Evolutionary conservation across 2,888 invertebrate species (phyloP).

Genomic region (Aspidapion aeneum): DNA sequence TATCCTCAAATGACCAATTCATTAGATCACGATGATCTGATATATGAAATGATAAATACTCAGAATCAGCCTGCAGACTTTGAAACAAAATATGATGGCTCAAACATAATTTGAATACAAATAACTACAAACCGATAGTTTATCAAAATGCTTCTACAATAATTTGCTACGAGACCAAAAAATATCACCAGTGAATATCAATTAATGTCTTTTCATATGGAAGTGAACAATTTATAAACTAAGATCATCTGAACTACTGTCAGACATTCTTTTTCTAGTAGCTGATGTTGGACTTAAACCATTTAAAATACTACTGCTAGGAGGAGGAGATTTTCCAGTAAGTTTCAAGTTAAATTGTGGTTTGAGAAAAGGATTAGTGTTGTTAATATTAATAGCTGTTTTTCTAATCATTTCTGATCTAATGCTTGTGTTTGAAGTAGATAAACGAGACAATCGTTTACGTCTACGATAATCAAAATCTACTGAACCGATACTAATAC

Average conservation of each 20-base stretch:
- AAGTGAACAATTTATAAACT: slow-evolving; percentile 38
- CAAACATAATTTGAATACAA: too few species aligned
- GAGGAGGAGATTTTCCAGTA: slow-evolving; percentile 52
- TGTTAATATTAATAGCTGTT: slow-evolving; percentile 45
- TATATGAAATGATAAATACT: too few species aligned
- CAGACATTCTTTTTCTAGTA: slow-evolving; percentile 38
- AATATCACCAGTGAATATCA: too few species aligned
- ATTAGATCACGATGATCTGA: too few species aligned
- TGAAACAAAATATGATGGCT: too few species aligned
- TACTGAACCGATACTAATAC: slow-evolving; percentile 46
- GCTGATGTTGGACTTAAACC: slow-evolving; percentile 53
- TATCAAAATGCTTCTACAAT: too few species aligned
- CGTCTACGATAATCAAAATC: slow-evolving; percentile 47
- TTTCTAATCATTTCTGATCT: slow-evolving; percentile 44
- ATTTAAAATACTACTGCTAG: slow-evolving; percentile 54
- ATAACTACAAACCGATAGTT: too few species aligned
- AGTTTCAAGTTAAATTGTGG: slow-evolving; percentile 45
- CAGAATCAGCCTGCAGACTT: too few species aligned
- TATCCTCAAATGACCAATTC: too few species aligned
- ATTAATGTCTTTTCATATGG: too few species aligned
- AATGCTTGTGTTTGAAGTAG: slow-evolving; percentile 46
- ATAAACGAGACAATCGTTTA: slow-evolving; percentile 41
- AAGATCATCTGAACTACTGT: slow-evolving; percentile 43
- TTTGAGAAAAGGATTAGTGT: slow-evolving; percentile 42
- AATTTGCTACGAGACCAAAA: too few species aligned